phyloP scores from a whole-genome alignment of 2,888 invertebrate genomes.

The Harmothoe impar region DNA sequence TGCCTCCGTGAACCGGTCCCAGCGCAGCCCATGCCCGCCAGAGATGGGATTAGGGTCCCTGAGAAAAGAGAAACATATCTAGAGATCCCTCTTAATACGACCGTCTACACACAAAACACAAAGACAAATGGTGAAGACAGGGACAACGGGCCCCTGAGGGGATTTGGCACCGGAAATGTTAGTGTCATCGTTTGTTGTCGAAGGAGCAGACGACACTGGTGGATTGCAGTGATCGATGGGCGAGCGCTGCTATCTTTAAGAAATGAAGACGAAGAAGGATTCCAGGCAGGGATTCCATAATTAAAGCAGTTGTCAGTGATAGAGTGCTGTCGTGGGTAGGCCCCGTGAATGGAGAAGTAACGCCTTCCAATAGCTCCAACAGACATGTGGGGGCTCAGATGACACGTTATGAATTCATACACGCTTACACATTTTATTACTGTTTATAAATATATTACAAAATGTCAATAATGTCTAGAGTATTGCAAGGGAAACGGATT shows the following conservation, averaged over 20 bases:
- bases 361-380: too few relatives aligned
- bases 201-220: not conserved
- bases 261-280: conserved; percentile 23
- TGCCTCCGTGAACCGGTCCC: conserved; percentile 63
- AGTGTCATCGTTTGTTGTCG: not conserved
- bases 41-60: conserved; percentile 60
- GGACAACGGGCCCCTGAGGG: not conserved
- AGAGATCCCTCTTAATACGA: not conserved
- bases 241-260: not conserved
- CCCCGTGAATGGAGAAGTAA: too few relatives aligned
- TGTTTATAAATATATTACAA: too few relatives aligned
- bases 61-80: not conserved
- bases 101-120: not conserved
- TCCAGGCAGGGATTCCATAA: not conserved
- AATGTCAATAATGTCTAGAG: too few relatives aligned
- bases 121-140: not conserved
- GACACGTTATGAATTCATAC: too few relatives aligned
- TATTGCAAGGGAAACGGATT: too few relatives aligned
- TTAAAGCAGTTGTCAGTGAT: conserved; percentile 10
- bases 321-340: not conserved
- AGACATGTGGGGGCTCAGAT: too few relatives aligned
- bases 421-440: too few relatives aligned
- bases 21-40: conserved; percentile 54
- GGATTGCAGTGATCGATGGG: conserved; percentile 15
- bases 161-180: conserved; percentile 1